Evolutionary conservation across 2,888 invertebrate genomes (phyloP), one percentile per base, ranked within the genome.

Genomic region (Diplazon laetatorius): DNA sequence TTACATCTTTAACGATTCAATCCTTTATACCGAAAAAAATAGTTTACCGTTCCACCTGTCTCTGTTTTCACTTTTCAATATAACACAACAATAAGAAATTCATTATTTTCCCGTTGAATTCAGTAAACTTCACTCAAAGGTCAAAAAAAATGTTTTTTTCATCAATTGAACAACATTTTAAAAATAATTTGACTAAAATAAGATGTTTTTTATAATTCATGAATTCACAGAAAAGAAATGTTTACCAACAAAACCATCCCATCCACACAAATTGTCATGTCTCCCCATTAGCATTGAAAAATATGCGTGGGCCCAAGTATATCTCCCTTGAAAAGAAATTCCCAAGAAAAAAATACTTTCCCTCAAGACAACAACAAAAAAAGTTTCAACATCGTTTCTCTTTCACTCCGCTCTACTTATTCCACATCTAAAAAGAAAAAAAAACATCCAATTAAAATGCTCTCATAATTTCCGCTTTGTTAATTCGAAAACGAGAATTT

Each of bases 391-490:
- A 52, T n/a, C 50, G 22, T 50, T 22, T n/a, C 60, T 63, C 39
- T n/a, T n/a, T 18, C 10, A 35, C 55, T 35, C 10, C 44, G 22
- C 30, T 39, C 16, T 44, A 42, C 16, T 63, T 73, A 46, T 22
- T 14, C 20, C 22, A n/a, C 14, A 14, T 20, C 50, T 52, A 20
- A 22, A 37, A 65, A 14, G 37, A 37, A n/a, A n/a, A n/a, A n/a
- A n/a, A n/a, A n/a, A n/a, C n/a, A n/a, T n/a, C n/a, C n/a, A n/a
- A n/a, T n/a, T 30, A 59, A 66, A 73, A 59, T 18, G 20, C n/a
- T n/a, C 35, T 25, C 42, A 25, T 12, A 18, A 22, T 50, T 70
- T 42, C 37, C 65, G 37, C 48, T 50, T 37, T 65, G 57, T 65
- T 65, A 12, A 50, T n/a, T 30, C 48, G 30, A 50, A 35, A n/a